Percentiles rank a stretch among this genome's conserved stretches.
Evolutionary conservation across 1,140 invertebrate genomes (phyloP).

Genomic region (Trichonephila clavipes): DNA sequence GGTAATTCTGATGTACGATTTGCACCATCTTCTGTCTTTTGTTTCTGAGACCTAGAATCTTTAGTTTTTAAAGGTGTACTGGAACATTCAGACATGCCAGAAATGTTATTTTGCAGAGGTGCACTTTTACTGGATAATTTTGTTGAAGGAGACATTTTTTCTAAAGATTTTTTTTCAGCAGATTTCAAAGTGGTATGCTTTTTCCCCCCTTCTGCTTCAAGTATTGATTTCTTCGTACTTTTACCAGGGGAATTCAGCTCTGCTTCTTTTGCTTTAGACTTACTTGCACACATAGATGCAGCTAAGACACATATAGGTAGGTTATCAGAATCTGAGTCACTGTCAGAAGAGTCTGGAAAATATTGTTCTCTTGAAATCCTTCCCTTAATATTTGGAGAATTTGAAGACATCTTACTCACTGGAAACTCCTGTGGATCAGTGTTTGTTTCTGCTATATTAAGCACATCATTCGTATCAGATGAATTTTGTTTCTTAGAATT

Average conservation of each 20-base stretch:
- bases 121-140: background rate
- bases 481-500: background rate
- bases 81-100: background rate
- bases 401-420: background rate
- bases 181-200: background rate
- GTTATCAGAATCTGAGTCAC: conserved; percentile 39
- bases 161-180: background rate
- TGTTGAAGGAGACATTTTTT: background rate
- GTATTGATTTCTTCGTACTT: background rate
- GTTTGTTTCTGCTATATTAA: background rate
- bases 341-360: conserved; percentile 6
- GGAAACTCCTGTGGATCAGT: background rate
- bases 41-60: too few relatives aligned
- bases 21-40: too few relatives aligned
- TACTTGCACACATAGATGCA: background rate
- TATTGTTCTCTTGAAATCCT: background rate
- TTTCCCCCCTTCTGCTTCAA: background rate
- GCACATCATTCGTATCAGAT: background rate
- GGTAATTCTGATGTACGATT: background rate
- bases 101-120: background rate
- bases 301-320: background rate
- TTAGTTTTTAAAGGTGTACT: background rate
- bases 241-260: background rate
- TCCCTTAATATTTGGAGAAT: background rate
- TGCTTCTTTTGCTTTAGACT: background rate